Evolutionary conservation across 2,888 invertebrate species (phyloP), one percentile per base, ranked within the genome.

Genomic region (Orthonevra nobilis): DNA sequence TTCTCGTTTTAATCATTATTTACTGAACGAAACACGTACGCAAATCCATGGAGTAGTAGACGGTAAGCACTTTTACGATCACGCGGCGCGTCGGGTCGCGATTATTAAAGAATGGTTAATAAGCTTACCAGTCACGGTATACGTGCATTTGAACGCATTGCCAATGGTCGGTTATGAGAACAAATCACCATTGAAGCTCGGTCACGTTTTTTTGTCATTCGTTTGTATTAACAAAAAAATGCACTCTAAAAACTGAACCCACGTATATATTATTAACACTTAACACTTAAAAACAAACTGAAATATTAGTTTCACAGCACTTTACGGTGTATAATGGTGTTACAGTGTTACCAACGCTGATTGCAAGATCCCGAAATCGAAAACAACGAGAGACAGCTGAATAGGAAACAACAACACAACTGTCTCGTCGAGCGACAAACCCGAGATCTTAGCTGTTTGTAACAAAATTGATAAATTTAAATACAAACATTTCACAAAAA

Each of bases 321-420:
- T 68, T 36, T 20, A 46, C 36, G 40, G 19, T 42, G 19, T 28
- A 23, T 5, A 36, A 36, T 14, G 10, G 32, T 4, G 20, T 23
- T 14, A 6, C 9, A 14, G 19, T 69, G 58, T 69, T 66, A 58
- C 69, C 58, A 36, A 6, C 40, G 87, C 73, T 84, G 88, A 85
- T 83, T 83, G 81, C 83, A 87, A 88, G 88, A 88, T 86, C 87
- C 86, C 87, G 86, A 86, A 88, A 88, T 87, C 87, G 86, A 87
- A 86, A 86, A 86, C 85, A 88, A 85, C 86, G 85, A 86, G 85
- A 86, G 87, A 85, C 87, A 88, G 86, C 85, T 86, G 87, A 85
- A 81, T 85, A 82, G 81, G 44, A 48, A 66, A 64, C n/a, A 63
- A 68, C 38, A 74, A 82, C 85, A 85, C 87, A 87, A 85, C 84